Evolutionary conservation across 1,140 invertebrate species (phyloP).

Genomic region (Panagrolaimus sp.): DNA sequence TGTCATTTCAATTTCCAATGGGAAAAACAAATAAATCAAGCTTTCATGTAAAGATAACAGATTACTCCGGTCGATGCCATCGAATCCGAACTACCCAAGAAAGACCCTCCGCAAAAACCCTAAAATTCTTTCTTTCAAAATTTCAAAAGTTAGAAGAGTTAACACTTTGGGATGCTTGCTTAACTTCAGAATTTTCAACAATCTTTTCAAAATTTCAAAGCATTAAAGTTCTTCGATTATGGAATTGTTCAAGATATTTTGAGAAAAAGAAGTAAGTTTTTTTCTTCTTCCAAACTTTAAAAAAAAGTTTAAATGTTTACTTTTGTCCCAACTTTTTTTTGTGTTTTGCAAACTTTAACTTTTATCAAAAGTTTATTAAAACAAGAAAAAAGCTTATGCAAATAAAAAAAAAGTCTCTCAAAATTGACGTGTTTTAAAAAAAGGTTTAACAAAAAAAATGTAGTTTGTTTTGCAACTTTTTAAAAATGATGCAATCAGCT

Average conservation of each 20-base stretch:
- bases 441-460: no score
- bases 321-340: no score
- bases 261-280: constrained; percentile 29
- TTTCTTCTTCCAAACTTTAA: no score
- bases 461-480: no score
- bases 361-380: no score
- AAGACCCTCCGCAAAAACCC: constrained; percentile 6
- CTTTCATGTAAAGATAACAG: constrained; percentile 26
- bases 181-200: constrained; percentile 27
- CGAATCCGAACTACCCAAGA: constrained; percentile 30
- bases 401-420: no score
- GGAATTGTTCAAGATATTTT: constrained; percentile 38
- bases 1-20: constrained; percentile 1
- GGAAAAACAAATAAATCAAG: background rate
- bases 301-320: no score
- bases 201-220: background rate
- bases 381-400: no score
- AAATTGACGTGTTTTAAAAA: no score
- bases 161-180: constrained; percentile 33
- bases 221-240: constrained; percentile 30
- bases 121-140: constrained; percentile 25
- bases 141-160: constrained; percentile 29
- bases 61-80: constrained; percentile 20
- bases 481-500: no score
- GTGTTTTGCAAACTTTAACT: no score